phyloP scores from a whole-genome alignment of 2,888 invertebrate genomes.

The Cremastinae sp. region DNA sequence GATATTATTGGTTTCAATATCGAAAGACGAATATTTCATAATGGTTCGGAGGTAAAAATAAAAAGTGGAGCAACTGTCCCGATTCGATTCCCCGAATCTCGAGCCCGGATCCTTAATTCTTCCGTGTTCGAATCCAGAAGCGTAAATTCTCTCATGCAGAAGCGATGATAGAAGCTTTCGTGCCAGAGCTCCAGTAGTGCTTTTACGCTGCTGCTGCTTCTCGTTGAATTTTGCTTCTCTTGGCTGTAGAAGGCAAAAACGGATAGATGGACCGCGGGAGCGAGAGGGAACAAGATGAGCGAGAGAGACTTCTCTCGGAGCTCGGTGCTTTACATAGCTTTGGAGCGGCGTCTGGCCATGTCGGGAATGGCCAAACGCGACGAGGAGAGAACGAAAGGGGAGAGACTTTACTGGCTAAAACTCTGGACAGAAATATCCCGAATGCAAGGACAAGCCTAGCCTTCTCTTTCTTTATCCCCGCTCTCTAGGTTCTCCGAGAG shows the following conservation, averaged over 20 bases:
- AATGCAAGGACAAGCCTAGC: constrained; percentile 75
- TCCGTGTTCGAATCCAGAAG: constrained; percentile 2
- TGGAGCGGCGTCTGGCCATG: constrained; percentile 76
- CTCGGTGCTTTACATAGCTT: constrained; percentile 72
- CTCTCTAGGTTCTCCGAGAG: constrained; percentile 7
- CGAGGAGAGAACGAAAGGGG: constrained; percentile 62
- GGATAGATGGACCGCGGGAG: constrained; percentile 60
- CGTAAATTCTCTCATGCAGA: constrained; percentile 53
- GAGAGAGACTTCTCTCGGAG: constrained; percentile 34
- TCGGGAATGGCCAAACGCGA: constrained; percentile 71
- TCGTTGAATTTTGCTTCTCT: constrained; percentile 49
- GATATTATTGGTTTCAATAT: too few species aligned
- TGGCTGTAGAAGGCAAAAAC: constrained; percentile 65
- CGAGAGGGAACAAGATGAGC: constrained; percentile 24
- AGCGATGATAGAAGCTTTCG: constrained; percentile 62
- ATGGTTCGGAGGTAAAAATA: too few species aligned
- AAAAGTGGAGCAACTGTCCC: neutral
- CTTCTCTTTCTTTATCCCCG: constrained; percentile 27
- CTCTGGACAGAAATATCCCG: constrained; percentile 78
- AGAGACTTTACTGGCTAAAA: constrained; percentile 77
- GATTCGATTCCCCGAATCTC: neutral
- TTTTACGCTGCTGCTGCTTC: constrained; percentile 34
- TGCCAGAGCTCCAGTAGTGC: constrained; percentile 51
- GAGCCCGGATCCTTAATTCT: neutral
- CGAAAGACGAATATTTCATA: too few species aligned